Conservation (phyloP, 2,113 vertebrate species). For the Epinephelus lanceolatus region DNA sequence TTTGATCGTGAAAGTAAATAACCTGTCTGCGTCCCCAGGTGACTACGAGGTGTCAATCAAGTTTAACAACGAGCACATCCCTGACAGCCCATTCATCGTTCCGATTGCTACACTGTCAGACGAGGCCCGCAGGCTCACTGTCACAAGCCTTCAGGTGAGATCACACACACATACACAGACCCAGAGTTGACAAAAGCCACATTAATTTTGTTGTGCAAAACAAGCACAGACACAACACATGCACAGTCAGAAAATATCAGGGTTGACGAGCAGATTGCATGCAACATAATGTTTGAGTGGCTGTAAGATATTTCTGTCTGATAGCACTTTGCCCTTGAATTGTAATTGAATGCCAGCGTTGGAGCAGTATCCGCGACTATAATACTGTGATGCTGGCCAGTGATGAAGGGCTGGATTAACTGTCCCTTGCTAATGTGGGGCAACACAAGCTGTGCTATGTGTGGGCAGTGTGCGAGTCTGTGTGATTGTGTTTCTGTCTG, state of each 20-base stretch:
- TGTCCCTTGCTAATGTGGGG: slow-evolving; percentile 72
- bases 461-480: slow-evolving; percentile 45
- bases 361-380: slow-evolving; percentile 45
- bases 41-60: slow-evolving; percentile 99
- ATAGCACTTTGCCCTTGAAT: slow-evolving; percentile 68
- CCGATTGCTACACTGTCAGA: slow-evolving; percentile 94
- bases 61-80: slow-evolving; percentile 98
- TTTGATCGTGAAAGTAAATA: slow-evolving; percentile 59
- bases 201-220: slow-evolving; percentile 30
- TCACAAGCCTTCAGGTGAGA: slow-evolving; percentile 95
- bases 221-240: slow-evolving; percentile 14
- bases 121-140: slow-evolving; percentile 92
- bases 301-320: slow-evolving; percentile 52
- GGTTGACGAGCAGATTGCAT: slow-evolving; percentile 29
- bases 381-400: slow-evolving; percentile 67
- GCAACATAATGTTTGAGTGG: slow-evolving; percentile 31
- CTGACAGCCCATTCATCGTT: slow-evolving; percentile 97
- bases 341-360: slow-evolving; percentile 66
- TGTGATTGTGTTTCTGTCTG: slow-evolving; percentile 51
- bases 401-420: slow-evolving; percentile 80
- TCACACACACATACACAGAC: neutral
- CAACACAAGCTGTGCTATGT: slow-evolving; percentile 70
- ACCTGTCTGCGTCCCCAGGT: slow-evolving; percentile 80
- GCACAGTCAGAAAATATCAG: slow-evolving; percentile 25
- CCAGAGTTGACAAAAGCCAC: slow-evolving; percentile 6